Percentiles rank a stretch among this genome's conserved stretches.
These are phyloP conservation scores for Formica selysi DNA, from an alignment of 1,140 invertebrate species.

Conservation along the genomic window DNA sequence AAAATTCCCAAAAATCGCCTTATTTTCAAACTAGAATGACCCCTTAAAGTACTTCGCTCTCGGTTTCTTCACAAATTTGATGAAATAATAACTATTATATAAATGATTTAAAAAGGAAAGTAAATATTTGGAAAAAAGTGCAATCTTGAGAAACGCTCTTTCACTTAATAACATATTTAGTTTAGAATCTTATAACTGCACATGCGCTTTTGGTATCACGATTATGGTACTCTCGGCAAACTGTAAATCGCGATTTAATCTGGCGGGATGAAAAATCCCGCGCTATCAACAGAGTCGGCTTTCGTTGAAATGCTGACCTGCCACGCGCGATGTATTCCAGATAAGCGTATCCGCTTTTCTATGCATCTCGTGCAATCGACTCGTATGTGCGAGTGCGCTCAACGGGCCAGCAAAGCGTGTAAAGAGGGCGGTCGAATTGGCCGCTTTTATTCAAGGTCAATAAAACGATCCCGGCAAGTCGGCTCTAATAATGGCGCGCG, in stretches of 20 bases:
- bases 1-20: no score
- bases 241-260: slow-evolving; percentile 54
- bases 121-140: neutral
- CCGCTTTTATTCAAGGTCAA: slow-evolving; percentile 65
- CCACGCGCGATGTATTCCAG: slow-evolving; percentile 63
- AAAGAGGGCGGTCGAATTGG: slow-evolving; percentile 58
- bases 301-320: slow-evolving; percentile 55
- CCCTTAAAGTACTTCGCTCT: neutral
- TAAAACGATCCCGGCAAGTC: slow-evolving; percentile 61
- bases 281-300: slow-evolving; percentile 49
- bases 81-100: neutral
- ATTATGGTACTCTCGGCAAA: slow-evolving; percentile 7
- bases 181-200: neutral
- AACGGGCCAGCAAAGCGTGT: slow-evolving; percentile 53
- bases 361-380: slow-evolving; percentile 47
- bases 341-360: slow-evolving; percentile 52
- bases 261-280: slow-evolving; percentile 38
- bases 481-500: slow-evolving; percentile 27
- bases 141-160: neutral
- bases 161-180: neutral
- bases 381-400: slow-evolving; percentile 27
- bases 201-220: neutral
- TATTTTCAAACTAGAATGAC: no score
- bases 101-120: neutral
- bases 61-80: neutral